Evolutionary conservation across 2,888 invertebrate genomes (phyloP), one percentile per base, ranked within the genome.

Genomic region (Drosophila robusta): DNA sequence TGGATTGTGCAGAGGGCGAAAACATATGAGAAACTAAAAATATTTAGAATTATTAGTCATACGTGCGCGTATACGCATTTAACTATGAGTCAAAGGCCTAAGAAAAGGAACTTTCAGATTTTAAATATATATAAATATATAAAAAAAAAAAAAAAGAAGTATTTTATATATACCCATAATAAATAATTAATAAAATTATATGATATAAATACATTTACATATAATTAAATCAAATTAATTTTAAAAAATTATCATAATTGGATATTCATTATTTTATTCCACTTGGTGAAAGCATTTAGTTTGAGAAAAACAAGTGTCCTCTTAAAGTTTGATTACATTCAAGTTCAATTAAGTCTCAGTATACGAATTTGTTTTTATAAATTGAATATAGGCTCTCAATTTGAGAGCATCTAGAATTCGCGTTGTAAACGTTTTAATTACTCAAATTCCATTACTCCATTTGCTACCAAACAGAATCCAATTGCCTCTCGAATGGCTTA

Each of bases 31-130:
- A 50, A 52, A 36, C 51, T 57, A 36, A 29, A 7, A 45, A 52
- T 69, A 49, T 56, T 45, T 34, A 51, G 60, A 67, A 64, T 62
- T 56, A 56, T 80, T 80, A 87, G 51, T 80, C 84, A 86, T 69
- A 50, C 42, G 56, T 1, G 12, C 12, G 34, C 41, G 38, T 36
- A 47, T 42, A 44, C 51, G 24, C 44, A 41, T 16, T 52, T 18
- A 32, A 44, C 42, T 18, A 54, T 58, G 64, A 50, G 32, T 55
- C 32, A 75, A 70, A 66, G n/a, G n/a, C 32, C 34, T 39, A 39
- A 22, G 14, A 16, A 16, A 11, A 32, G 32, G n/a, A 11, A 50
- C 46, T 14, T 14, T 32, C 47, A 5, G 14, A 16, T 34, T 51
- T n/a, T 41, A 2, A 14, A 49, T 4, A 36, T 24, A 12, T 18